phyloP scores from a whole-genome alignment of 2,797 vertebrate genomes.

The Australoheros facetus region DNA sequence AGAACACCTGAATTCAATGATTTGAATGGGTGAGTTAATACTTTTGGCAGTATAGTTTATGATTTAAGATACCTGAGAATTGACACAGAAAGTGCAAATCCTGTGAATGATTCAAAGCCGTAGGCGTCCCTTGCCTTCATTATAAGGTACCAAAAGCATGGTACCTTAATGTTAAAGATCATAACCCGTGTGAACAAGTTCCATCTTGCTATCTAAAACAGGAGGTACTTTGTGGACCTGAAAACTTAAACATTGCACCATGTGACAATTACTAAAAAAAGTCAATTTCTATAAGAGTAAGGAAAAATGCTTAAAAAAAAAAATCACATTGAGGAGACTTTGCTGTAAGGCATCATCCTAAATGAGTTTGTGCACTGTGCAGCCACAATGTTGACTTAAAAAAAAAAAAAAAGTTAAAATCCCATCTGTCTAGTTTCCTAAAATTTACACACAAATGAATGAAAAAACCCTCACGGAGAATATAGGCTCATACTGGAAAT shows the following conservation, averaged over 20 bases:
- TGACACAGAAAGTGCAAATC: constrained; percentile 38
- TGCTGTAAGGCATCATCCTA: constrained; percentile 2
- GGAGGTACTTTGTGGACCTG: constrained; percentile 7
- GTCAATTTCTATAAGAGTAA: background rate
- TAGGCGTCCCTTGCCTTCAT: background rate
- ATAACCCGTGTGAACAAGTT: background rate
- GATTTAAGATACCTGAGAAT: constrained; percentile 58
- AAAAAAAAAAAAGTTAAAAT: no score
- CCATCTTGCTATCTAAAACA: background rate
- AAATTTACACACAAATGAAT: background rate
- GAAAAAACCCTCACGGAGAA: background rate
- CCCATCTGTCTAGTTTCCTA: background rate
- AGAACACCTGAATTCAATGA: no score
- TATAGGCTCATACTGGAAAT: background rate
- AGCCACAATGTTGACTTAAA: background rate
- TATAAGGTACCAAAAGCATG: background rate
- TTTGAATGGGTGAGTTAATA: no score
- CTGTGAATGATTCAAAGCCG: background rate
- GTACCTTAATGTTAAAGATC: constrained; percentile 14
- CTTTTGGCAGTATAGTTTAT: background rate
- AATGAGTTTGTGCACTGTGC: constrained; percentile 4
- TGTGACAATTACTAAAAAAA: background rate
- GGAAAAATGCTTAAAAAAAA: background rate
- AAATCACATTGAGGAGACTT: constrained; percentile 15
- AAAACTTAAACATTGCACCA: background rate